A percentile compares a stretch with the other conserved stretches of the same genome.
Conservation (phyloP, 2,888 invertebrate species). For the Aplocera efformata region DNA sequence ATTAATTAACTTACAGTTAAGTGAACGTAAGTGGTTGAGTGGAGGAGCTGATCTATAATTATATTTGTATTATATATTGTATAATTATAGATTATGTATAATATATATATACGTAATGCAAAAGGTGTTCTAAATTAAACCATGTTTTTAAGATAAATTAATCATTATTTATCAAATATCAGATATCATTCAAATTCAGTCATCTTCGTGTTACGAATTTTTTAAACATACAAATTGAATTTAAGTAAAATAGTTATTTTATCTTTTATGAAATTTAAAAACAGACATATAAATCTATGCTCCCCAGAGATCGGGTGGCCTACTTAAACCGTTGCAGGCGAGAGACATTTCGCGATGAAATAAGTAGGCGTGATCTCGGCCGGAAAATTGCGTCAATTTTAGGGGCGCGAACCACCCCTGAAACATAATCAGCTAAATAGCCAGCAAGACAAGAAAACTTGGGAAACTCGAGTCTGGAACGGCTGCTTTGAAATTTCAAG, state of each 20-base stretch:
- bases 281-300: conserved; percentile 47
- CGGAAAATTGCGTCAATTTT: conserved; percentile 73
- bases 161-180: no score
- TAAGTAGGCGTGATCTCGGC: conserved; percentile 64
- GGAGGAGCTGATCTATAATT: no score
- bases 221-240: conserved; percentile 28
- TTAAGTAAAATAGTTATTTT: conserved; percentile 35
- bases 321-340: conserved; percentile 51
- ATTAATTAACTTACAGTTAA: no score
- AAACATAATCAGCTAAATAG: conserved; percentile 59
- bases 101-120: no score
- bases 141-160: no score
- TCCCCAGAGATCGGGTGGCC: conserved; percentile 49
- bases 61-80: no score
- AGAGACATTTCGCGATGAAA: conserved; percentile 62
- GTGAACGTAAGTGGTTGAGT: no score
- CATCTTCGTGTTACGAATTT: no score
- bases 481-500: conserved; percentile 18
- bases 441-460: conserved; percentile 45
- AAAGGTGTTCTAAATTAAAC: no score
- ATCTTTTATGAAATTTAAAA: conserved; percentile 56
- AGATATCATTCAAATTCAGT: no score
- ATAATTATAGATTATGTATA: no score
- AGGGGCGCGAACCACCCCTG: conserved; percentile 45
- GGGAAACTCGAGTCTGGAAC: conserved; percentile 25